Evolutionary conservation across 2,113 vertebrate species (phyloP).

Genomic region (Lepidothrix coronata): DNA sequence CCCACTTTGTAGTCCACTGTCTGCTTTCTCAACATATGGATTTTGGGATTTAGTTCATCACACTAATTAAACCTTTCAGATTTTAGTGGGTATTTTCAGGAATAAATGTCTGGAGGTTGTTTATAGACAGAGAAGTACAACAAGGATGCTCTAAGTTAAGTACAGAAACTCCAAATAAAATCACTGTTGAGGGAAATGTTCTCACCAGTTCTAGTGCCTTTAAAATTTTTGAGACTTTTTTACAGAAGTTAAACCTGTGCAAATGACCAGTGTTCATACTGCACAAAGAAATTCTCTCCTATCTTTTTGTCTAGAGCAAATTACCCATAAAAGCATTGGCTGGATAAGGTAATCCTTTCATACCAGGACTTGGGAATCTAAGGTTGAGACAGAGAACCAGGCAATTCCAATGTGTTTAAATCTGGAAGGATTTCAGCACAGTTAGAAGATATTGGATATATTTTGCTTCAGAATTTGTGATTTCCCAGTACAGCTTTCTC

Average conservation of each 20-base stretch:
- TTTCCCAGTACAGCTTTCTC: not conserved
- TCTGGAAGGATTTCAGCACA: not conserved
- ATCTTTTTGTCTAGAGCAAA: not conserved
- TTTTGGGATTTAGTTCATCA: slow-evolving; percentile 9
- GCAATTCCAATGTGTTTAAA: not conserved
- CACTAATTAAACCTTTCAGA: not conserved
- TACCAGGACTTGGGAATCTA: not conserved
- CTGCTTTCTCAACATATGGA: slow-evolving; percentile 21
- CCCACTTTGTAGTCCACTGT: slow-evolving; percentile 33
- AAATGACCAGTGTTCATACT: not conserved
- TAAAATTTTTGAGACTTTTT: not conserved
- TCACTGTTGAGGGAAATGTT: not conserved
- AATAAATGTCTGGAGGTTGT: not conserved
- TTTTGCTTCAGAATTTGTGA: not conserved
- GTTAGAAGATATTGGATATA: not conserved
- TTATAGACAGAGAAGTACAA: not conserved
- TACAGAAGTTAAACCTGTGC: not conserved
- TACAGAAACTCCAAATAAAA: not conserved
- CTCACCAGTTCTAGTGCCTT: not conserved
- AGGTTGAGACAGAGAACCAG: not conserved
- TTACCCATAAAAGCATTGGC: not conserved
- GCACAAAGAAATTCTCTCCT: not conserved
- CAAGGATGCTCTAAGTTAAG: not conserved
- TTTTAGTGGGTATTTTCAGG: not conserved
- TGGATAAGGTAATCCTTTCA: not conserved